These are phyloP conservation scores for Eleutherodactylus coqui DNA, from an alignment of 2,797 vertebrate species.

Conservation along the genomic window DNA sequence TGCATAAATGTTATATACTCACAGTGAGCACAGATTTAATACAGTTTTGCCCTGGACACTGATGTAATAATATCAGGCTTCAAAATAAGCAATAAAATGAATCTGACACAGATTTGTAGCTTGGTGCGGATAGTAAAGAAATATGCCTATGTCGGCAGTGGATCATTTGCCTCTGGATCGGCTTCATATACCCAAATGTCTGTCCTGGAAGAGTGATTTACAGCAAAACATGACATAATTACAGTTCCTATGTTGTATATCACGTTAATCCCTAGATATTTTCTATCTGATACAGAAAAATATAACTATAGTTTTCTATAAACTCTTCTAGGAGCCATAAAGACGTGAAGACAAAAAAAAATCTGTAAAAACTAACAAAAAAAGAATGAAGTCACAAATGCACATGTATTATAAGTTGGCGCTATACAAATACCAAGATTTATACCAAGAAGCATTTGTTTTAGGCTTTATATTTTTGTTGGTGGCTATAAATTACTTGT, in stretches of 20 bases:
- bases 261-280: background rate
- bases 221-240: constrained; percentile 16
- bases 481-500: background rate
- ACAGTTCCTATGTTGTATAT: constrained; percentile 5
- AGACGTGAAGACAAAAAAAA: too few relatives aligned
- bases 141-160: constrained; percentile 8
- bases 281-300: background rate
- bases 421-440: too few relatives aligned
- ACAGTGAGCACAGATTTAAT: background rate
- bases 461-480: background rate
- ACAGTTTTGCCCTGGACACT: background rate
- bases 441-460: too few relatives aligned
- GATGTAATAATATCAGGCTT: constrained; percentile 23
- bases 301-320: background rate
- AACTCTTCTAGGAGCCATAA: background rate
- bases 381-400: too few relatives aligned
- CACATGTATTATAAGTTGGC: too few relatives aligned
- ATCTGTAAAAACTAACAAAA: too few relatives aligned
- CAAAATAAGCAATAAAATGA: constrained; percentile 41
- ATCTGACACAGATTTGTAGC: constrained; percentile 2
- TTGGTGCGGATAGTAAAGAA: background rate
- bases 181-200: constrained; percentile 13
- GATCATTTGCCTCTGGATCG: constrained; percentile 16
- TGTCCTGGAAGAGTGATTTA: constrained; percentile 30
- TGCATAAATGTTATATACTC: background rate